A percentile compares a stretch with the other conserved stretches of the same genome.
phyloP scores from a whole-genome alignment of 2,113 vertebrate species.

The Desmodus rotundus region DNA sequence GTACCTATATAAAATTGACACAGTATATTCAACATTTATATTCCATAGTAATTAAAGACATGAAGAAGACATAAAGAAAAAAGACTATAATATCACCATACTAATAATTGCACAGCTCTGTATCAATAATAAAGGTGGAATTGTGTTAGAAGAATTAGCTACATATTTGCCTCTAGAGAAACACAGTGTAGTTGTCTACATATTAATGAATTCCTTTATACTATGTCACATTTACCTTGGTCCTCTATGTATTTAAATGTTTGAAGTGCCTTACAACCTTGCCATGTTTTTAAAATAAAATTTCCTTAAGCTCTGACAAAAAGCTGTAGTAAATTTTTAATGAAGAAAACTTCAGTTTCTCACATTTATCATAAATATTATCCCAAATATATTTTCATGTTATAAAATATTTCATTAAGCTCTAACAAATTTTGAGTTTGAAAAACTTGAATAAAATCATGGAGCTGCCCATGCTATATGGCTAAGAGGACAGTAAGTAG shows the following conservation, averaged over 20 bases:
- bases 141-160: slow-evolving; percentile 77
- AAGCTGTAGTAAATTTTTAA: too few species aligned
- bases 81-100: slow-evolving; percentile 83
- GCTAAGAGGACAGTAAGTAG: too few species aligned
- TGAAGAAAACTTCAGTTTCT: too few species aligned
- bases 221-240: slow-evolving; percentile 80
- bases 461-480: too few species aligned
- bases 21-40: slow-evolving; percentile 93
- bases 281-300: slow-evolving; percentile 93
- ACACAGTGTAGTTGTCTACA: slow-evolving; percentile 56
- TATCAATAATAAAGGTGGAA: slow-evolving; percentile 73
- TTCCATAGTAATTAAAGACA: slow-evolving; percentile 83
- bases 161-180: slow-evolving; percentile 71
- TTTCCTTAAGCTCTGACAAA: slow-evolving; percentile 77
- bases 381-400: too few species aligned
- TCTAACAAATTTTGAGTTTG: too few species aligned
- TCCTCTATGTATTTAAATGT: slow-evolving; percentile 84
- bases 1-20: slow-evolving; percentile 89
- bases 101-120: slow-evolving; percentile 83
- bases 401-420: too few species aligned
- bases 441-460: too few species aligned
- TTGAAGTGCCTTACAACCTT: slow-evolving; percentile 93
- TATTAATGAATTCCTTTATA: slow-evolving; percentile 82
- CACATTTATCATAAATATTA: too few species aligned
- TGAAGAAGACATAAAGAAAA: slow-evolving; percentile 73